Evolutionary conservation across 2,888 invertebrate genomes (phyloP), one percentile per base, ranked within the genome.

Genomic region (Caenorhabditis drosophilae): DNA sequence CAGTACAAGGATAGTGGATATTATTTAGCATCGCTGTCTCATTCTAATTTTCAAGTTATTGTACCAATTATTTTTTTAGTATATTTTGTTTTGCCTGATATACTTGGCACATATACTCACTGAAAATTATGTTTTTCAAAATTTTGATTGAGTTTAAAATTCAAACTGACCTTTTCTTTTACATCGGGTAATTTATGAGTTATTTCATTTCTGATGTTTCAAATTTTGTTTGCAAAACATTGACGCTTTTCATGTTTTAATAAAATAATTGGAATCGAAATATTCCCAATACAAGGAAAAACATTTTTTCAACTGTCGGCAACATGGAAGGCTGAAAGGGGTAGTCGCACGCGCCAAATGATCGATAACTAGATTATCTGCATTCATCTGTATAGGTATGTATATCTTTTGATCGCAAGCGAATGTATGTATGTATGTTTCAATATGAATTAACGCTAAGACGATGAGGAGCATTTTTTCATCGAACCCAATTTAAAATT

Each of bases 1-100:
- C 50, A 54, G 18, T 63, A 57, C 46, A 56, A 47, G 23, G 54
- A 63, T 12, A 63, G 57, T 38, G 63, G 57, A 18, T 46, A 53
- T 11, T 63, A 63, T 45, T 42, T 23, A 2, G 7, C 23, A 23
- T 23, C 16, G 7, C 15, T 12, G 12, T 23, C 20, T 11, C 23
- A 12, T 2, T 42, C 40, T 7, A 4, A 7, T 20, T 20, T 15
- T 23, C 23, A 11, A 42, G 22, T 15, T 2, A 3, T 20, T 42
- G 23, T 22, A 42, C 22, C 42, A 22, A 42, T 4, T 23, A 42
- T 23, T 12, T 36, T 11, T n/a, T 36, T 36, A 4, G n/a, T 12
- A n/a, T 11, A 12, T 36, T 36, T n/a, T 36, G 4, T 36, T 7
- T n/a, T 31, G 6, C 31, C 31, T 31, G 31, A 9, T 31, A 12